A percentile compares a stretch with the other conserved stretches of the same genome.
phyloP scores from a whole-genome alignment of 2,113 vertebrate species.

The Chunga burmeisteri region DNA sequence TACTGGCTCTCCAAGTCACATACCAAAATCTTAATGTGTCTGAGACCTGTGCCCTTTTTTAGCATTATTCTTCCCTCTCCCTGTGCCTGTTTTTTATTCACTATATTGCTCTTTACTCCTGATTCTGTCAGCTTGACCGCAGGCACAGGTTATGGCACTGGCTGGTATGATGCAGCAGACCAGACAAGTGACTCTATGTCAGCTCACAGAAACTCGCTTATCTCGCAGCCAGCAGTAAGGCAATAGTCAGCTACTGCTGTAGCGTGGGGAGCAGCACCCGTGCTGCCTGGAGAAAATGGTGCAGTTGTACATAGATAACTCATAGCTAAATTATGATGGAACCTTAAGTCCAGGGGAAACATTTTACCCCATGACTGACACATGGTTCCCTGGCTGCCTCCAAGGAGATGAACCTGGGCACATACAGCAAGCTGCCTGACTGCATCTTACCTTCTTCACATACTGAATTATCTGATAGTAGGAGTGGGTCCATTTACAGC shows the following conservation, averaged over 20 bases:
- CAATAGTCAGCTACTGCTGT: background rate
- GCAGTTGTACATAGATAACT: fast-evolving
- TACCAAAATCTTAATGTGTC: background rate
- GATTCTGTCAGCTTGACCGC: background rate
- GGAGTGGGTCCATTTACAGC: background rate
- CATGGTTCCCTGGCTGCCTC: background rate
- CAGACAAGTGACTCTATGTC: background rate
- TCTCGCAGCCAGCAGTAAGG: background rate
- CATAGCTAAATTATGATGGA: background rate
- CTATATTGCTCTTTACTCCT: background rate
- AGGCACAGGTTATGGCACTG: background rate
- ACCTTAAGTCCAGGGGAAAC: background rate
- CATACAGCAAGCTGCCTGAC: background rate
- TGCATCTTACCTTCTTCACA: background rate
- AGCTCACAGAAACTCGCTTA: background rate
- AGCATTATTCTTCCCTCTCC: background rate
- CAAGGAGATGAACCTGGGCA: background rate
- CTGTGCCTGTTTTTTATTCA: background rate
- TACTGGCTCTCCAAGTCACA: background rate
- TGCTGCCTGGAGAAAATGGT: background rate
- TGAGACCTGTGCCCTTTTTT: background rate
- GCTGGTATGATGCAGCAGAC: background rate
- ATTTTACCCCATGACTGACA: background rate
- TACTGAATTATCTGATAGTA: background rate
- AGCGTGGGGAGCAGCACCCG: background rate